Evolutionary conservation across 1,140 invertebrate species (phyloP).

Genomic region (Heliconius hermathena): DNA sequence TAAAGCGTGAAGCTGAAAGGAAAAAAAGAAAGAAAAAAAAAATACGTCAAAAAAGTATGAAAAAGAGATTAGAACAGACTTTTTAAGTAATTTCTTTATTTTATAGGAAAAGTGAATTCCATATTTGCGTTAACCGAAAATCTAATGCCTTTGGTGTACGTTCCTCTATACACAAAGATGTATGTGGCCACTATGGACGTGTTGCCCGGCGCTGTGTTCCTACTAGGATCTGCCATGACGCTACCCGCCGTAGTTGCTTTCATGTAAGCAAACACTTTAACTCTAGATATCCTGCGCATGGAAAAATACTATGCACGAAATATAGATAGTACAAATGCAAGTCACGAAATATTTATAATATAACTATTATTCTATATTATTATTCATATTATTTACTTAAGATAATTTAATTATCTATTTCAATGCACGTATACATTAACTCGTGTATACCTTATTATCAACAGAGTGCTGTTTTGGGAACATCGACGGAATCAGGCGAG

Average conservation of each 20-base stretch:
- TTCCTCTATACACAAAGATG: conserved; percentile 85
- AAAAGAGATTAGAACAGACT: no score
- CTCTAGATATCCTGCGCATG: not conserved
- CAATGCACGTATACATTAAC: not conserved
- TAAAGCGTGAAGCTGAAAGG: no score
- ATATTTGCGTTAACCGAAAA: conserved; percentile 86
- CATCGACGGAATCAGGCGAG: conserved; percentile 43
- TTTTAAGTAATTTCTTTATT: not conserved
- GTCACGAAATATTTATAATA: not conserved
- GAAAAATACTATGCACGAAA: not conserved
- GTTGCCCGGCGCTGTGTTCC: conserved; percentile 86
- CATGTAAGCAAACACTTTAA: conserved; percentile 70
- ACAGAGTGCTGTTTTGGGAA: conserved; percentile 59
- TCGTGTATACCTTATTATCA: not conserved
- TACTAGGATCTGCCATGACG: conserved; percentile 85
- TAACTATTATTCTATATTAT: conserved; percentile 6
- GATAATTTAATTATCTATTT: not conserved
- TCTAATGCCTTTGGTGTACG: conserved; percentile 85
- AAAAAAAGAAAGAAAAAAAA: no score
- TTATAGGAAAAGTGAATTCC: conserved; percentile 87
- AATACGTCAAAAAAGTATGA: no score
- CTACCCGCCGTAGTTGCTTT: conserved; percentile 86
- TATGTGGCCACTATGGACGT: conserved; percentile 85
- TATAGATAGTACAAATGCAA: not conserved
- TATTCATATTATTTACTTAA: conserved; percentile 21